These are phyloP conservation scores for Ooceraea biroi DNA, from an alignment of 1,140 invertebrate species.

Conservation along the genomic window DNA sequence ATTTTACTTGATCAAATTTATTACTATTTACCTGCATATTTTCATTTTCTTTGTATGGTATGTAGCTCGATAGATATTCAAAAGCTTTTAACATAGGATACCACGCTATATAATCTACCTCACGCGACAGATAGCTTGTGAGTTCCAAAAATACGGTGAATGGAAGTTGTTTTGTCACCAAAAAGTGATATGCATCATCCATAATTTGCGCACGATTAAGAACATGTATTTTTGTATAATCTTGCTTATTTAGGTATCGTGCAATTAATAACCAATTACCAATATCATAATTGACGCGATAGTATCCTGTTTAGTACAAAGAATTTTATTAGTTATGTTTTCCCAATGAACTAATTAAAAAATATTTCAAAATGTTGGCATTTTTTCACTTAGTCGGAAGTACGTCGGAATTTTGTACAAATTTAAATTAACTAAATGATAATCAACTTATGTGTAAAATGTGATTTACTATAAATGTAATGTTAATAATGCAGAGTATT, in stretches of 20 bases:
- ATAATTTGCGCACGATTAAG: background rate
- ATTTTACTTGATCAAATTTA: too few relatives aligned
- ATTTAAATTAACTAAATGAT: too few relatives aligned
- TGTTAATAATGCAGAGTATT: too few relatives aligned
- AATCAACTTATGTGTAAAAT: too few relatives aligned
- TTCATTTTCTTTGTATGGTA: background rate
- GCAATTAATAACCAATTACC: background rate
- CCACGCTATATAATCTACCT: slow-evolving; percentile 8
- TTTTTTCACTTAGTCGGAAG: too few relatives aligned
- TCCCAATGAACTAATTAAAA: too few relatives aligned
- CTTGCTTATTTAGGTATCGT: background rate
- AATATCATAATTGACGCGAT: background rate
- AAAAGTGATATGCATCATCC: slow-evolving; percentile 5
- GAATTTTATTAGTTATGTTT: background rate
- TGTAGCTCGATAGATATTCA: background rate
- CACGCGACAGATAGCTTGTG: background rate
- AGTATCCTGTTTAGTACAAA: background rate
- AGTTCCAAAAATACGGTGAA: background rate
- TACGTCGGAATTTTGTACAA: too few relatives aligned
- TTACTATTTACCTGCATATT: background rate
- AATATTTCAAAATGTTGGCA: too few relatives aligned
- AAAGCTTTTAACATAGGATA: slow-evolving; percentile 74
- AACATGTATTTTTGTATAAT: background rate
- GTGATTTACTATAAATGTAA: too few relatives aligned
- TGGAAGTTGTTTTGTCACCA: background rate